Percentiles rank a stretch among this genome's conserved stretches.
These are phyloP conservation scores for Xiphorhynchus erythropygius DNA, from an alignment of 2,797 vertebrate species.

Conservation along the genomic window DNA sequence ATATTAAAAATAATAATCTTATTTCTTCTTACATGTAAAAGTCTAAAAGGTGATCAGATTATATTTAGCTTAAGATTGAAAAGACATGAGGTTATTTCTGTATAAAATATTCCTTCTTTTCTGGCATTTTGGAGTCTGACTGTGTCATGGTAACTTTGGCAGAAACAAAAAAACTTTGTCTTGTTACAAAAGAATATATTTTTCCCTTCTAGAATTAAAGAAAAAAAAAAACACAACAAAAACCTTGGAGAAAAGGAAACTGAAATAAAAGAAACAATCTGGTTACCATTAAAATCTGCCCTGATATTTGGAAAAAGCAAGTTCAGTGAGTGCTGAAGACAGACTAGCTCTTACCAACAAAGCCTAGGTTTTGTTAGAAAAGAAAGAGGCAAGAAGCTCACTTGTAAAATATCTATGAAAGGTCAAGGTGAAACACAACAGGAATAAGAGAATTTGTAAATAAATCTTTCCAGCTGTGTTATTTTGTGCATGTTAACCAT, in stretches of 20 bases:
- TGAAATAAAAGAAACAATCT: not conserved
- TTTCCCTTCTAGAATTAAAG: not conserved
- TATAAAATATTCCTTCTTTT: not conserved
- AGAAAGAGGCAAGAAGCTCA: not conserved
- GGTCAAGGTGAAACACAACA: not conserved
- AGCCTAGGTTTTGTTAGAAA: not conserved
- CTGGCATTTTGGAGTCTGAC: not conserved
- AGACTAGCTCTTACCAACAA: not conserved
- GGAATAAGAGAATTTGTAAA: not conserved
- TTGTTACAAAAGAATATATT: not conserved
- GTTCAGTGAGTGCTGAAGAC: not conserved
- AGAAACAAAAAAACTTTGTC: not conserved
- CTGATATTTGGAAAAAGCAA: not conserved
- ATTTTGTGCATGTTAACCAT: not conserved
- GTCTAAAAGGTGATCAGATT: not conserved
- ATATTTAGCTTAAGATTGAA: not conserved
- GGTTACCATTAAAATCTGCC: not conserved
- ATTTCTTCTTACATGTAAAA: not conserved
- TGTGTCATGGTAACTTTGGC: not conserved
- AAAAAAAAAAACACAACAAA: not conserved
- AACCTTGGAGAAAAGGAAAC: not conserved
- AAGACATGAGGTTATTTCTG: not conserved
- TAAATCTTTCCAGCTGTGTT: not conserved
- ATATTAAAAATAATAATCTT: not conserved
- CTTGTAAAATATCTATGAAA: not conserved